Evolutionary conservation across 2,113 vertebrate genomes (phyloP), one percentile per base, ranked within the genome.

Genomic region (Syrmaticus mikado): DNA sequence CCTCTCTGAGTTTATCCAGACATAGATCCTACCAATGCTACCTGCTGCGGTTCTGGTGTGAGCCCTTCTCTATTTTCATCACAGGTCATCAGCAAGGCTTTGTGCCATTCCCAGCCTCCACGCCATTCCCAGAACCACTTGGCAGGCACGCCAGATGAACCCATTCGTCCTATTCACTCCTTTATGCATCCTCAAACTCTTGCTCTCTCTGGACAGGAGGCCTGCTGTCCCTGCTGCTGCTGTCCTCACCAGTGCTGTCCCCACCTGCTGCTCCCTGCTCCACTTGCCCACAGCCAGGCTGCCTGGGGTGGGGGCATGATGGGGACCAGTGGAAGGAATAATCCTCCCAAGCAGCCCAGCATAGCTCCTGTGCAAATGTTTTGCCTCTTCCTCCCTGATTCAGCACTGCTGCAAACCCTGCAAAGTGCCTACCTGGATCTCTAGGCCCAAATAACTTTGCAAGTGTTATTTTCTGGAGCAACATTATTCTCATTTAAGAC

Each of bases 401-500:
- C 89, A 94, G 91, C 91, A 77, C 25, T 80, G 38, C 55, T 60
- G 60, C 68, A 55, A 71, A 62, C 24, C 72, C 41, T 53, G 19
- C 2, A 8, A 80, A 82, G 38, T 34, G 41, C 75, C 78, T 32
- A 10, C 40, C 41, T 60, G 85, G 53, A 87, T n/a, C 21, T 61
- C 84, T 7, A 67, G 57, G 79, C 38, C 36, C 68, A 85, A 87
- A 83, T 48, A 85, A 80, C 72, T 80, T 85, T 8, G 45, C 75
- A 43, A 80, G 55, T 43, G 34, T 68, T 74, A 28, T 91, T 94
- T 96, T 87, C 95, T 64, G 11, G 28, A 83, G 65, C 68, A 36
- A 43, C 20, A 68, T 89, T 52, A 72, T 87, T 94, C 72, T 87
- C 46, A 4, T 91, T 96, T 92, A 85, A 85, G 61, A 21, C 93